Percentiles rank a stretch among this genome's conserved stretches.
These are phyloP conservation scores for Strigamia crassipes DNA, from an alignment of 2,888 invertebrate species.

Conservation along the genomic window DNA sequence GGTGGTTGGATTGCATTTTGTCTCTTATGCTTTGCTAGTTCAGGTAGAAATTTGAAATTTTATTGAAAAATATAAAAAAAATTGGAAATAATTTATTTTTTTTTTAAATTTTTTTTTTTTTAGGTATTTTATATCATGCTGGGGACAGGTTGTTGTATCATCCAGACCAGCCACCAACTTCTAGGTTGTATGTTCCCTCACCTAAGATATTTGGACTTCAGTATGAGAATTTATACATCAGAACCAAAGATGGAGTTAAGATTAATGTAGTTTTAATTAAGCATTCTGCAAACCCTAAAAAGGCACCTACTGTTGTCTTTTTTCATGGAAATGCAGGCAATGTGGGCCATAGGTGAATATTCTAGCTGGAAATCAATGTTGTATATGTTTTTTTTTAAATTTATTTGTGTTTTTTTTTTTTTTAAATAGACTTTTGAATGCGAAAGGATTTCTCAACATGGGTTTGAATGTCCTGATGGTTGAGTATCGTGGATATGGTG, in stretches of 20 bases:
- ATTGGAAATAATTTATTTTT: no score
- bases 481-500: conserved; percentile 94
- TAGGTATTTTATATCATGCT: conserved; percentile 80
- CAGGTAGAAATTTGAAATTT: conserved; percentile 66
- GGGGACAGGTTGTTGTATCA: conserved; percentile 86
- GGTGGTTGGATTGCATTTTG: conserved; percentile 75
- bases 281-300: conserved; percentile 53
- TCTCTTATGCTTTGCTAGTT: conserved; percentile 70
- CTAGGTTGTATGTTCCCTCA: conserved; percentile 82
- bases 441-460: conserved; percentile 80
- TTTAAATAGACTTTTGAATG: conserved; percentile 74
- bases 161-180: conserved; percentile 86
- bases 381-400: not conserved
- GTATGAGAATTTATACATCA: conserved; percentile 77
- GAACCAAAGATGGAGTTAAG: conserved; percentile 62
- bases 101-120: conserved; percentile 48
- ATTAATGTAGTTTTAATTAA: conserved; percentile 60
- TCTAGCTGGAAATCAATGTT: not conserved
- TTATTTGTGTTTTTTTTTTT: not conserved
- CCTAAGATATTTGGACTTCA: conserved; percentile 85
- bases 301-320: conserved; percentile 80
- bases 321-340: conserved; percentile 97
- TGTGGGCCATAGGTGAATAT: conserved; percentile 80
- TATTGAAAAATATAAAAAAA: no score
- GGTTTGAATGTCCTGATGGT: conserved; percentile 86